Conservation (phyloP, 2,888 invertebrate genomes). For the Entomobrya proxima region DNA sequence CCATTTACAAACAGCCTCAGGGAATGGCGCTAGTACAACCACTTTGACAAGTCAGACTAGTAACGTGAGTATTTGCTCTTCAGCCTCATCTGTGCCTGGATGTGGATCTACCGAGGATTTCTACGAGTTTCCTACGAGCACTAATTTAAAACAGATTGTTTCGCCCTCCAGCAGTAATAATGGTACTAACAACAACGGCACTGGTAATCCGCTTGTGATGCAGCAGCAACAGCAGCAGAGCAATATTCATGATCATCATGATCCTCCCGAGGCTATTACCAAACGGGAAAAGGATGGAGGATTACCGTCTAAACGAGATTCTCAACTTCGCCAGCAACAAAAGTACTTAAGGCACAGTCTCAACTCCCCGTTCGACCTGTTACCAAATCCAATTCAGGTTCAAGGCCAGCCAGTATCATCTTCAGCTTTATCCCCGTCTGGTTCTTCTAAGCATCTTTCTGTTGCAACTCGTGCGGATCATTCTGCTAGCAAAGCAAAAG, state of each 20-base stretch:
- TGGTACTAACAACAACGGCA: not conserved
- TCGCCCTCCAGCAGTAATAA: slow-evolving; percentile 29
- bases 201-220: not conserved
- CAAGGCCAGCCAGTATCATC: slow-evolving; percentile 37
- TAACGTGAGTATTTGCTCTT: not conserved
- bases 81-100: slow-evolving; percentile 10
- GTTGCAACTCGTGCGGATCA: not conserved
- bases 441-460: not conserved
- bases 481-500: not conserved
- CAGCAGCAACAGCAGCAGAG: slow-evolving; percentile 10
- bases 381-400: slow-evolving; percentile 57
- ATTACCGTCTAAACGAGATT: slow-evolving; percentile 26
- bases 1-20: slow-evolving; percentile 16
- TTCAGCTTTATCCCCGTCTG: not conserved
- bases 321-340: not conserved
- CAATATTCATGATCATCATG: not conserved
- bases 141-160: slow-evolving; percentile 71
- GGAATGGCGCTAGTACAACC: not conserved
- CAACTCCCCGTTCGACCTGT: slow-evolving; percentile 71
- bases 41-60: slow-evolving; percentile 27
- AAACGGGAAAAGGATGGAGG: slow-evolving; percentile 37
- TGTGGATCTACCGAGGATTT: slow-evolving; percentile 74
- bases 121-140: slow-evolving; percentile 75
- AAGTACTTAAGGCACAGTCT: slow-evolving; percentile 69
- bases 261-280: slow-evolving; percentile 29